phyloP scores from a whole-genome alignment of 2,113 vertebrate genomes.

The Scartelaos histophorus region DNA sequence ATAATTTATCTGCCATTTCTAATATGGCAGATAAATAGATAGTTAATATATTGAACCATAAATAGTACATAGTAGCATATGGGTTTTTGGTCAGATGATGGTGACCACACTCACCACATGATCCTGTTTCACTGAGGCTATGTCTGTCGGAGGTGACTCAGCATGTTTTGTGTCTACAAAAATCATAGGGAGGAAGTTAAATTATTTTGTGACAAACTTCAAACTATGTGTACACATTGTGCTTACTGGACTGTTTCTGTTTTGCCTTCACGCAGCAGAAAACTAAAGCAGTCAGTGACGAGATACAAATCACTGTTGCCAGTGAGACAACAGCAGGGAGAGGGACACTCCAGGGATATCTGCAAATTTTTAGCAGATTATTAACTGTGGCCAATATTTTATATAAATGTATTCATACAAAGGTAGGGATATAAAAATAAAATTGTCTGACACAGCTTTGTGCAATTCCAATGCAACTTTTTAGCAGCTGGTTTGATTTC shows the following conservation, averaged over 20 bases:
- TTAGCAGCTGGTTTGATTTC: no score
- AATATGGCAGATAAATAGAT: background rate
- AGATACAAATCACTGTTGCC: constrained; percentile 44
- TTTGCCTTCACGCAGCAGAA: constrained; percentile 50
- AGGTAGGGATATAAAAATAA: no score
- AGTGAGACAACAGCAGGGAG: constrained; percentile 48
- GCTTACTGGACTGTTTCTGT: constrained; percentile 42
- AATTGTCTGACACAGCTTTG: no score
- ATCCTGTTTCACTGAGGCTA: constrained; percentile 49
- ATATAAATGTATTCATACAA: no score
- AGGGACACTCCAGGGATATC: constrained; percentile 45
- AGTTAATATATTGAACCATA: background rate
- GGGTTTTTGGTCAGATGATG: constrained; percentile 36
- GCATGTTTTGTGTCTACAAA: constrained; percentile 45
- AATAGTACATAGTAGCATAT: background rate
- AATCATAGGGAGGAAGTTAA: constrained; percentile 20
- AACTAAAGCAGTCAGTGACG: constrained; percentile 37
- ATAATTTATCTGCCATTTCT: no score
- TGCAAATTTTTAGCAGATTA: constrained; percentile 20
- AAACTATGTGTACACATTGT: constrained; percentile 10
- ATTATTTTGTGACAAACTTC: constrained; percentile 9
- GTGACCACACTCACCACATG: constrained; percentile 51
- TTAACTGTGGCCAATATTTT: background rate
- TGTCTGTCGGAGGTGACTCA: constrained; percentile 53
- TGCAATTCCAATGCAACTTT: no score